A percentile compares a stretch with the other conserved stretches of the same genome.
These are phyloP conservation scores for Cotesia chilonis DNA, from an alignment of 1,140 invertebrate genomes.

Conservation along the genomic window DNA sequence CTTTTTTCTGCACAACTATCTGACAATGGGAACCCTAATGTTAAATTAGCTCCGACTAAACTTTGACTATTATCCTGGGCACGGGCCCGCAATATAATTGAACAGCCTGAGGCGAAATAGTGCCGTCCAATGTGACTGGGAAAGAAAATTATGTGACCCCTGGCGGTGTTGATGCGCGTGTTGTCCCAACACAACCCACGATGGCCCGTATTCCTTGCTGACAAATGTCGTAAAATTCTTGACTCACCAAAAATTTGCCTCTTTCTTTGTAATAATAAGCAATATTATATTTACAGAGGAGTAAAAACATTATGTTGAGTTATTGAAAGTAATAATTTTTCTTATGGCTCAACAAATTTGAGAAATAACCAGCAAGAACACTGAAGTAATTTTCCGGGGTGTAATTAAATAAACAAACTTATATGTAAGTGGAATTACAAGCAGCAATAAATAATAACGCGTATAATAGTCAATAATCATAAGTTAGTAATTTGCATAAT, in stretches of 20 bases:
- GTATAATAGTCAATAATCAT: too few relatives aligned
- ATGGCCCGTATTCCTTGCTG: slow-evolving; percentile 13
- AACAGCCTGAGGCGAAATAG: slow-evolving; percentile 46
- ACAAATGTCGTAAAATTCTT: slow-evolving; percentile 33
- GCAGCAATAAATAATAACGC: too few relatives aligned
- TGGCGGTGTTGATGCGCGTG: slow-evolving; percentile 31
- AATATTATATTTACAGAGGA: not conserved
- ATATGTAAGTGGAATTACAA: too few relatives aligned
- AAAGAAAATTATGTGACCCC: slow-evolving; percentile 29
- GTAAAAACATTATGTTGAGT: too few relatives aligned
- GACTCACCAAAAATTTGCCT: slow-evolving; percentile 9
- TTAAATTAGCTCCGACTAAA: not conserved
- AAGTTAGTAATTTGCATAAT: not conserved
- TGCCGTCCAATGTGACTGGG: too few relatives aligned
- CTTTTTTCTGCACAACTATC: not conserved
- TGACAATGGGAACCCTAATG: not conserved
- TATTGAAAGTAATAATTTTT: too few relatives aligned
- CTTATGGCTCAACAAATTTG: too few relatives aligned
- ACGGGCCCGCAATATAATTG: slow-evolving; percentile 57
- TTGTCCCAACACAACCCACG: slow-evolving; percentile 38
- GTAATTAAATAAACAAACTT: too few relatives aligned
- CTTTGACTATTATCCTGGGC: slow-evolving; percentile 18
- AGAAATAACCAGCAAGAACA: too few relatives aligned
- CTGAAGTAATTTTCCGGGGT: too few relatives aligned
- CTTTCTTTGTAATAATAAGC: not conserved